Evolutionary conservation across 2,888 invertebrate genomes (phyloP).

Genomic region (Spodoptera picta): DNA sequence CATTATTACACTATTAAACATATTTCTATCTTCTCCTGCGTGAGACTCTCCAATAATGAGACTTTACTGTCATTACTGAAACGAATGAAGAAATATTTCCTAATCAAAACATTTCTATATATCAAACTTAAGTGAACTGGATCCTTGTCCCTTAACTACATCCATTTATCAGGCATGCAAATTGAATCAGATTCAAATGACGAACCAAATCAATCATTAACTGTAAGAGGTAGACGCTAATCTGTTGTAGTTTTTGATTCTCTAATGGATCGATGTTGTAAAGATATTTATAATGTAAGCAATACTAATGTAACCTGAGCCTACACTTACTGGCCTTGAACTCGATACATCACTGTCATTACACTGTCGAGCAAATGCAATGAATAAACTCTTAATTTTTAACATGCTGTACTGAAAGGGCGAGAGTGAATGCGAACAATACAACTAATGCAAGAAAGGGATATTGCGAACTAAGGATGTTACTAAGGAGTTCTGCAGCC

Average conservation of each 20-base stretch:
- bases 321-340: slow-evolving; percentile 17
- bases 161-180: too few species aligned
- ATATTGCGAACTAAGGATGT: slow-evolving; percentile 46
- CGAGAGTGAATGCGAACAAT: slow-evolving; percentile 41
- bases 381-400: slow-evolving; percentile 28
- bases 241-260: background rate
- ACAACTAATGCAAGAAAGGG: slow-evolving; percentile 61
- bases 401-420: slow-evolving; percentile 24
- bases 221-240: background rate
- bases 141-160: too few species aligned
- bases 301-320: background rate
- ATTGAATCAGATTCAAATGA: too few species aligned
- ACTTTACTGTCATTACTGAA: too few species aligned
- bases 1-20: too few species aligned
- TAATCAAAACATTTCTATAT: too few species aligned
- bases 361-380: background rate
- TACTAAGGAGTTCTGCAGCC: too few species aligned
- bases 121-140: too few species aligned
- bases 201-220: too few species aligned
- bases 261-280: background rate
- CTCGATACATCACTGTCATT: slow-evolving; percentile 30
- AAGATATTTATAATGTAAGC: slow-evolving; percentile 2
- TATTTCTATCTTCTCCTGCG: too few species aligned
- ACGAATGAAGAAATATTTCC: too few species aligned
- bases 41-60: too few species aligned